These are phyloP conservation scores for Cryptotis parvus DNA, from an alignment of 2,113 vertebrate species.

Conservation along the genomic window DNA sequence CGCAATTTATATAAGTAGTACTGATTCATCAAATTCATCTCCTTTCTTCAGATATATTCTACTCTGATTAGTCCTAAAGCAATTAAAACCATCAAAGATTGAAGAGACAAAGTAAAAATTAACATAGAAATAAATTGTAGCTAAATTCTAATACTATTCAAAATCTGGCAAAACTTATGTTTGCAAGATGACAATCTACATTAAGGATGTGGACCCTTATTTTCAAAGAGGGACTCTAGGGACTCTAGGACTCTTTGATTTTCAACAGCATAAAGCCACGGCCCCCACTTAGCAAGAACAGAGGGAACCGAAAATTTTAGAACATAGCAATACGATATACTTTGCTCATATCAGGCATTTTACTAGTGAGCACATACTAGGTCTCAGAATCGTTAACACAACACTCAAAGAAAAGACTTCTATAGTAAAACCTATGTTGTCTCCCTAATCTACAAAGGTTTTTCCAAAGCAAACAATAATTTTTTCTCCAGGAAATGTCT, in stretches of 20 bases:
- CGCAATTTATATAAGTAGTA: not conserved
- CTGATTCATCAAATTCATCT: not conserved
- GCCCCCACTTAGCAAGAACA: too few relatives aligned
- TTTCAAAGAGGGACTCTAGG: too few relatives aligned
- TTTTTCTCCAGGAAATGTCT: not conserved
- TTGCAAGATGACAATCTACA: not conserved
- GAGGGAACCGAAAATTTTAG: too few relatives aligned
- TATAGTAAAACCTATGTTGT: not conserved
- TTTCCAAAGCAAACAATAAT: not conserved
- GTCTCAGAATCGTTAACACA: not conserved
- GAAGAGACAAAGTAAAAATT: not conserved
- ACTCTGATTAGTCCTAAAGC: slow-evolving; percentile 48
- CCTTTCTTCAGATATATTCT: slow-evolving; percentile 36
- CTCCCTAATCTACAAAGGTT: not conserved
- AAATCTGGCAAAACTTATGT: slow-evolving; percentile 2
- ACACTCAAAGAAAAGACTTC: not conserved
- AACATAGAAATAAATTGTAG: not conserved
- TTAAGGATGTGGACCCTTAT: not conserved
- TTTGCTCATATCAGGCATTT: not conserved
- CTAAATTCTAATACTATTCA: slow-evolving; percentile 26
- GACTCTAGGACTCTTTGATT: too few relatives aligned
- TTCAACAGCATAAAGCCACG: too few relatives aligned
- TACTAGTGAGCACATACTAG: not conserved
- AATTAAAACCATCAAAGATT: slow-evolving; percentile 37
- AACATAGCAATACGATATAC: not conserved